phyloP scores from a whole-genome alignment of 2,797 vertebrate genomes.

The Dallia pectoralis region DNA sequence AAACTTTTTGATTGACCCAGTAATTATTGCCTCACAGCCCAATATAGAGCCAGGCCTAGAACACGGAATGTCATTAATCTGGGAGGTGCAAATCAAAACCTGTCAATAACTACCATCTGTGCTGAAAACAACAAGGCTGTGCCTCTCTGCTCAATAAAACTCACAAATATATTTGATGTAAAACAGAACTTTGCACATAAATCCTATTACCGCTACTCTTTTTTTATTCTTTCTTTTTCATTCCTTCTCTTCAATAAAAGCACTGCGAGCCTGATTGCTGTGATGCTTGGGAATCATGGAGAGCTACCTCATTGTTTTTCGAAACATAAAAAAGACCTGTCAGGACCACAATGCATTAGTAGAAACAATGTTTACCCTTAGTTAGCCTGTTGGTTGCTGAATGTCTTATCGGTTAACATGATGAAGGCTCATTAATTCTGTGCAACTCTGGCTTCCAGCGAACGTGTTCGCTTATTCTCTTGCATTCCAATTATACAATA shows the following conservation, averaged over 20 bases:
- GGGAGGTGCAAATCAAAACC: slow-evolving; percentile 38
- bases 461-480: not conserved
- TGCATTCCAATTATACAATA: not conserved
- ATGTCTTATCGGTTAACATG: not conserved
- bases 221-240: not conserved
- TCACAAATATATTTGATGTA: slow-evolving; percentile 8
- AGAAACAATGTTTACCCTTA: not conserved
- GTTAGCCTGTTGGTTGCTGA: not conserved
- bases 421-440: not conserved
- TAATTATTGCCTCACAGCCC: slow-evolving; percentile 49
- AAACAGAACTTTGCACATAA: slow-evolving; percentile 32
- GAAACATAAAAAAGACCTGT: not conserved
- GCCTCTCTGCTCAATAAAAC: slow-evolving; percentile 39
- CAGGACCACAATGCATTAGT: not conserved
- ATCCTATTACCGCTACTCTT: slow-evolving; percentile 19
- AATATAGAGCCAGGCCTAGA: slow-evolving; percentile 22
- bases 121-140: slow-evolving; percentile 36
- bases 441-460: not conserved
- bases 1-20: slow-evolving; percentile 57
- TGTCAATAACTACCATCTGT: slow-evolving; percentile 54
- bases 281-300: slow-evolving; percentile 17
- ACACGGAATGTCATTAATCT: slow-evolving; percentile 35
- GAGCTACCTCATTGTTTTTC: not conserved
- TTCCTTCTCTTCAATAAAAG: not conserved
- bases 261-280: not conserved